phyloP scores from a whole-genome alignment of 1,140 invertebrate species.

The Harlomillsia oculata region DNA sequence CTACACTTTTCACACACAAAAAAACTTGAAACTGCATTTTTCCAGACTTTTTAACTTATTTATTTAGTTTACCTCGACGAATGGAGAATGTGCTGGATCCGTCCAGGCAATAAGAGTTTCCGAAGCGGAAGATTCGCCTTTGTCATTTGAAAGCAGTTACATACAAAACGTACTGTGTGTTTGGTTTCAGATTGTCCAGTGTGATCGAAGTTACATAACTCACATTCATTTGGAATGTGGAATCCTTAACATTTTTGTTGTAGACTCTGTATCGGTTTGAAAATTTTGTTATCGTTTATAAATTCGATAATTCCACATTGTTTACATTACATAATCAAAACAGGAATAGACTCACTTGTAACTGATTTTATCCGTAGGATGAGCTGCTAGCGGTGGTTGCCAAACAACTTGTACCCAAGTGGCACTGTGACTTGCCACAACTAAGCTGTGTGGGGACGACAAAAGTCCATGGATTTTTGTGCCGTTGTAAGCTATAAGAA shows the following conservation, averaged over 20 bases:
- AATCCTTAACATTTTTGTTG: conserved; percentile 52
- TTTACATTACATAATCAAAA: not conserved
- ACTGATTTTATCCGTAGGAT: conserved; percentile 59
- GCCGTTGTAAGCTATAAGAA: conserved; percentile 37
- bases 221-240: conserved; percentile 50
- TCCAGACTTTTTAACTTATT: too few relatives aligned
- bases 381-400: conserved; percentile 68
- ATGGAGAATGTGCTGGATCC: conserved; percentile 70
- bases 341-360: conserved; percentile 52
- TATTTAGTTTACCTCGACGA: conserved; percentile 57
- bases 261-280: conserved; percentile 50
- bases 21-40: too few relatives aligned
- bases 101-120: conserved; percentile 75
- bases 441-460: conserved; percentile 63
- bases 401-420: conserved; percentile 65
- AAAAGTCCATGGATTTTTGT: conserved; percentile 51
- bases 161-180: conserved; percentile 66
- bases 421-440: conserved; percentile 62
- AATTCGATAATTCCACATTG: not conserved
- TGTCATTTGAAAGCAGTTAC: conserved; percentile 54
- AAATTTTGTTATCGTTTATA: not conserved
- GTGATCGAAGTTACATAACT: conserved; percentile 58
- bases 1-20: too few relatives aligned
- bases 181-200: conserved; percentile 57
- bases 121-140: conserved; percentile 58